Conservation (phyloP, 1,140 invertebrate species). For the Pogonomyrmex barbatus region DNA sequence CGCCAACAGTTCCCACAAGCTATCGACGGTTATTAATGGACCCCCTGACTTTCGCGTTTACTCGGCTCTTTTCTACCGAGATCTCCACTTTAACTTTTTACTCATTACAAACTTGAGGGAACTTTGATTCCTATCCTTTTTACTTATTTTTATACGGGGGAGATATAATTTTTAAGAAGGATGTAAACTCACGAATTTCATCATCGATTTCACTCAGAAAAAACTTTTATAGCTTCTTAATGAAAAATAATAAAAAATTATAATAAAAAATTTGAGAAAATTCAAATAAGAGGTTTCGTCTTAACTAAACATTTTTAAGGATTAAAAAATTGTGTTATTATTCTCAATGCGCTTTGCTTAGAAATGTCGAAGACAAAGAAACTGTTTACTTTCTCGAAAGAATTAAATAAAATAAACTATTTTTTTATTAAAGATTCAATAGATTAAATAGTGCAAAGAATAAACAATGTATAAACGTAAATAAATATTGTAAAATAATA, state of each 20-base stretch:
- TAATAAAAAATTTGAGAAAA: background rate
- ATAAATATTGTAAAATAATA: background rate
- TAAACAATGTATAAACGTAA: background rate
- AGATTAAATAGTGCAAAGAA: background rate
- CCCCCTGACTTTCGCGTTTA: constrained; percentile 7
- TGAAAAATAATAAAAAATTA: too few relatives aligned
- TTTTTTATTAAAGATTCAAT: background rate
- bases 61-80: background rate
- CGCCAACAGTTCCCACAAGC: constrained; percentile 26
- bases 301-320: background rate
- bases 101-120: background rate
- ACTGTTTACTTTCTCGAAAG: background rate
- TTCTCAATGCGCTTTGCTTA: background rate
- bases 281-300: background rate
- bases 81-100: background rate
- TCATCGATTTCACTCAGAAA: background rate
- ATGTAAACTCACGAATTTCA: background rate
- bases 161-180: background rate
- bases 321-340: background rate
- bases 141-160: background rate
- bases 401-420: background rate
- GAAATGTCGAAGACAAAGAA: background rate
- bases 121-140: background rate
- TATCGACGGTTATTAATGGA: constrained; percentile 57
- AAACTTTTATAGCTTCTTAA: background rate